These are phyloP conservation scores for Lateolabrax maculatus DNA, from an alignment of 2,797 vertebrate species.

Conservation along the genomic window DNA sequence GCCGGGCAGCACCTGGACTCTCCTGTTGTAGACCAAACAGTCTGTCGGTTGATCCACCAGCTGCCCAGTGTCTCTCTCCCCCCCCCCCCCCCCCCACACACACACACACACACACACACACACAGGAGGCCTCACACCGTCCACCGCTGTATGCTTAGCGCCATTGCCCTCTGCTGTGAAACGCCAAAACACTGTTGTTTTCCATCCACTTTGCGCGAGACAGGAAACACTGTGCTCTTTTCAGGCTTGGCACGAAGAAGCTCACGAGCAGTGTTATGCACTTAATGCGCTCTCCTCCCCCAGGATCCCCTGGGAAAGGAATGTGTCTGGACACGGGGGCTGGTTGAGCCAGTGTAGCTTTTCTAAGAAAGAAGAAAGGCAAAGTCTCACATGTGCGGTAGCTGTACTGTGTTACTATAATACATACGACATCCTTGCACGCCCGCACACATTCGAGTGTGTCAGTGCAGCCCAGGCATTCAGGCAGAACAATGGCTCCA, in stretches of 20 bases:
- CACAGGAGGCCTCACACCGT: constrained; percentile 30
- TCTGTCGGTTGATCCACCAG: constrained; percentile 45
- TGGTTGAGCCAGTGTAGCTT: constrained; percentile 38
- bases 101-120: too few relatives aligned
- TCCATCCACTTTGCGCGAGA: constrained; percentile 51
- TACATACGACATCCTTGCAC: constrained; percentile 44
- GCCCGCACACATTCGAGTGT: constrained; percentile 44
- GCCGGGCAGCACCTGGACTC: constrained; percentile 51
- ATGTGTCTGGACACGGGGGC: constrained; percentile 65
- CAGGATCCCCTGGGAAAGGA: constrained; percentile 61
- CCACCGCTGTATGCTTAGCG: constrained; percentile 8
- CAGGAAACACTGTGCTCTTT: constrained; percentile 66
- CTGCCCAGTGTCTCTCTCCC: constrained; percentile 24
- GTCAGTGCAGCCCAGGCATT: constrained; percentile 53
- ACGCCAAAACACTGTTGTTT: constrained; percentile 61
- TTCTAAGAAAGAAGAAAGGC: constrained; percentile 56
- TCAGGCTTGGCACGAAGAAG: constrained; percentile 57
- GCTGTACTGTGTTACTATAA: constrained; percentile 45
- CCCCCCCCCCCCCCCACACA: background rate
- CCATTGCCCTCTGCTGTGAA: constrained; percentile 48
- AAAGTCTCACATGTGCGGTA: constrained; percentile 44
- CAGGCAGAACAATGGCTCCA: constrained; percentile 63
- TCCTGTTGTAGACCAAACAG: constrained; percentile 58
- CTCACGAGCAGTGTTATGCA: constrained; percentile 51
- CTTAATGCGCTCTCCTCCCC: constrained; percentile 44